phyloP scores from a whole-genome alignment of 2,113 vertebrate genomes.

The Ahaetulla prasina region DNA sequence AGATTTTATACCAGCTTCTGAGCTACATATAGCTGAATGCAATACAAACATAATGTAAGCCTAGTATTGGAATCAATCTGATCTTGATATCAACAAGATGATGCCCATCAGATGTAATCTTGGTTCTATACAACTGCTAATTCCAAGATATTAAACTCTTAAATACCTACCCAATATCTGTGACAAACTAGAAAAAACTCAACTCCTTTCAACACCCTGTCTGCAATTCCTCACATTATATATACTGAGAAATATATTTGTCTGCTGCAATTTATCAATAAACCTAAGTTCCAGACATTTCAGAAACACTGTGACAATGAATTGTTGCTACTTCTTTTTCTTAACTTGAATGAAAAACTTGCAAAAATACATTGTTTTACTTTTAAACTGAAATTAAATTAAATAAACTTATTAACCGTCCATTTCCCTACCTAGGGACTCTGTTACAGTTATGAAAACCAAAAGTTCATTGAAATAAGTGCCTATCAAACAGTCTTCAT shows the following conservation, averaged over 20 bases:
- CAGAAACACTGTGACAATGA: background rate
- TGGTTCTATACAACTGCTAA: background rate
- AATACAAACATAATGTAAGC: constrained; percentile 2
- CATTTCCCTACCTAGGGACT: background rate
- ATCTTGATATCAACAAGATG: background rate
- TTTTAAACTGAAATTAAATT: background rate
- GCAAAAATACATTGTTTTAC: background rate
- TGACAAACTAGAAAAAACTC: background rate
- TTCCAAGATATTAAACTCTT: background rate
- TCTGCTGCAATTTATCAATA: background rate
- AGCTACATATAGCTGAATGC: background rate
- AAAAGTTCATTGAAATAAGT: background rate
- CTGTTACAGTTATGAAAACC: background rate
- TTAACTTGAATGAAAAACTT: background rate
- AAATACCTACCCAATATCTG: background rate
- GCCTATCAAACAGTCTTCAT: background rate
- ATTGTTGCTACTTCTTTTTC: background rate
- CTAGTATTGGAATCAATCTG: background rate
- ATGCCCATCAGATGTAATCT: background rate
- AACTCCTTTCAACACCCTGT: background rate
- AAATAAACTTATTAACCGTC: background rate
- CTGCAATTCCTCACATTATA: background rate
- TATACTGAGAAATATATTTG: background rate
- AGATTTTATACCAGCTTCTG: background rate
- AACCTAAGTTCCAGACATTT: background rate